Conservation (phyloP, 2,113 vertebrate genomes). For the Gobiocypris rarus region DNA sequence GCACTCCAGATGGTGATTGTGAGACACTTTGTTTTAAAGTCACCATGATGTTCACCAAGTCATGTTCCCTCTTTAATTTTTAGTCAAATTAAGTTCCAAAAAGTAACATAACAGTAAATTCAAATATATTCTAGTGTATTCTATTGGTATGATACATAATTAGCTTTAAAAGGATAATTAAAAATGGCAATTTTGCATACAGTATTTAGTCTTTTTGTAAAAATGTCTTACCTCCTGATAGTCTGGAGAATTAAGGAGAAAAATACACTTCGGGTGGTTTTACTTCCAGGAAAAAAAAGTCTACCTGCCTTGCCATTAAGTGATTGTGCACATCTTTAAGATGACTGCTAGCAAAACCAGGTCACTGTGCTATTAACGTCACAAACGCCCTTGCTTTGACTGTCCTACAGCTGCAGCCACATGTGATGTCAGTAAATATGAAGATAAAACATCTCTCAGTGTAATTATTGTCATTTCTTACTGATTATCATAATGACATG, state of each 20-base stretch:
- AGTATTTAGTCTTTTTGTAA: background rate
- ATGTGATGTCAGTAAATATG: background rate
- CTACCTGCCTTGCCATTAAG: background rate
- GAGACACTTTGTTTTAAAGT: no score
- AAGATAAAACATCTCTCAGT: background rate
- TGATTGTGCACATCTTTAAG: background rate
- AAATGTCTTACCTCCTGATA: background rate
- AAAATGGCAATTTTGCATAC: no score
- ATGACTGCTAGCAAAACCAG: background rate
- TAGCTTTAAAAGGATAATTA: background rate
- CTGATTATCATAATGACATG: background rate
- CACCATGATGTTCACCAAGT: no score
- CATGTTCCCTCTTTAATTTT: no score
- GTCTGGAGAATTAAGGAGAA: background rate
- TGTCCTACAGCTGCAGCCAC: background rate
- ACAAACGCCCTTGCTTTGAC: background rate
- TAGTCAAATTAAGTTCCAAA: no score
- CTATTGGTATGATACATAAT: background rate
- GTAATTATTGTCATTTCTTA: background rate
- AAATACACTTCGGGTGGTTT: background rate
- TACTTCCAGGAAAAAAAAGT: no score
- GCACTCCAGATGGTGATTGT: no score
- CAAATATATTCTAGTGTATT: no score
- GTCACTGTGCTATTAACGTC: background rate
- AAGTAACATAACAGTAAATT: background rate